Base-by-base conservation (phyloP, 2,113 vertebrate species). In the Saimiri boliviensis region DNA sequence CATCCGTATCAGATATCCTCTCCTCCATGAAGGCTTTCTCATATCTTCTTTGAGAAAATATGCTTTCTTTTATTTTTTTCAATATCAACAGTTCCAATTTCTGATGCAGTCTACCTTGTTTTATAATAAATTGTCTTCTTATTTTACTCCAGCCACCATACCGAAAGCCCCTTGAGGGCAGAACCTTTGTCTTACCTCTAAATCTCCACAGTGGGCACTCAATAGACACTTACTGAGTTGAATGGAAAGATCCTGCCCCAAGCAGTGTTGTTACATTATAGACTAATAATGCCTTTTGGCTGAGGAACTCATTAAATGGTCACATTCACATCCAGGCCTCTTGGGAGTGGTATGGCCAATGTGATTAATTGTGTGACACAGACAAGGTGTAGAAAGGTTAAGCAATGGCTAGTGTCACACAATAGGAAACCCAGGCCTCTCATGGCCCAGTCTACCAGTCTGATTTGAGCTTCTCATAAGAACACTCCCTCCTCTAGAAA, bases 381-480 rank as follows among this genome's bases (percentile, higher is more conserved):
- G 76, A 81, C 77, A 91, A 97, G 35, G 58, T 86, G 8, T 49
- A 54, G 40, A 88, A 95, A 96, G 40, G 37, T 73, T 90, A 93
- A 96, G 40, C 88, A 58, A 93, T 45, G 81, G 82, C 74, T 93
- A 89, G 21, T 94, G 84, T 96, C 91, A 79, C 80, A 85, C 47
- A 93, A 11, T 30, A 92, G 84, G 68, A 77, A 40, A 93, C 10
- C 79, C 45, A 79, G 58, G 23, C 91, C 27, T 92, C 89, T 94
- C 63, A 47, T 90, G 54, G 60, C 74, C 94, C 74, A 79, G 74
- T 71, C 73, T 96, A 42, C 81, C 52, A 80, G 85, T 90, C 93
- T 87, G 84, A 91, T 77, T 93, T 37, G 73, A 58, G 8, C 73
- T 87, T 93, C 52, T 88, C 68, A 81, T 94, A 89, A 54, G 30